Percentiles rank a stretch among this genome's conserved stretches.
Evolutionary conservation across 2,888 invertebrate genomes (phyloP).

Genomic region (Ichneumon xanthorius): DNA sequence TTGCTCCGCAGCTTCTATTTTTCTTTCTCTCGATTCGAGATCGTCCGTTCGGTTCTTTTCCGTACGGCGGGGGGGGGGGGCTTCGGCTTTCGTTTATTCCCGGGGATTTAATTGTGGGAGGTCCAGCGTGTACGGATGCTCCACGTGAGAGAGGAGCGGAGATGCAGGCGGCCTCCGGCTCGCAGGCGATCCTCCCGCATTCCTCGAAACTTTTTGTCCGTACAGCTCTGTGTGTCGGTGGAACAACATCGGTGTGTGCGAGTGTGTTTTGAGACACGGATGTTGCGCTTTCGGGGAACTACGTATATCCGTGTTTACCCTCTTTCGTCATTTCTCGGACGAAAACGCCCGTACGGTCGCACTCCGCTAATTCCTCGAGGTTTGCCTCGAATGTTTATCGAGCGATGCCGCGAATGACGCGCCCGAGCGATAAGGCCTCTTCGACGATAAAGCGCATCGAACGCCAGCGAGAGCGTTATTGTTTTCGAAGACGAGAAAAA

Average conservation of each 20-base stretch:
- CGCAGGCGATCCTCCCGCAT: conserved; percentile 6
- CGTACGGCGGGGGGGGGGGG: neutral
- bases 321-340: neutral
- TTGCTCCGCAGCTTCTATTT: neutral
- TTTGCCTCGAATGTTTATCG: neutral
- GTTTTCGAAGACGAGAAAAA: neutral
- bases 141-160: neutral
- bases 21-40: conserved; percentile 22
- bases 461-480: neutral
- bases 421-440: neutral
- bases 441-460: neutral
- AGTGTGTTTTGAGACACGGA: neutral
- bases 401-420: neutral
- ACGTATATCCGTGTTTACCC: neutral
- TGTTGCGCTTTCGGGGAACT: neutral
- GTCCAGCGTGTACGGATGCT: conserved; percentile 8
- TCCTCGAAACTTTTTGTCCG: conserved; percentile 8
- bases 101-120: conserved; percentile 54
- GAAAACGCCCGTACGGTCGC: neutral
- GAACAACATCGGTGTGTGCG: neutral
- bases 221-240: neutral
- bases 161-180: neutral
- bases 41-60: conserved; percentile 6
- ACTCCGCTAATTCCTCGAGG: neutral
- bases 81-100: conserved; percentile 13